Evolutionary conservation across 1,140 invertebrate genomes (phyloP).

Genomic region (Helicoverpa zea): DNA sequence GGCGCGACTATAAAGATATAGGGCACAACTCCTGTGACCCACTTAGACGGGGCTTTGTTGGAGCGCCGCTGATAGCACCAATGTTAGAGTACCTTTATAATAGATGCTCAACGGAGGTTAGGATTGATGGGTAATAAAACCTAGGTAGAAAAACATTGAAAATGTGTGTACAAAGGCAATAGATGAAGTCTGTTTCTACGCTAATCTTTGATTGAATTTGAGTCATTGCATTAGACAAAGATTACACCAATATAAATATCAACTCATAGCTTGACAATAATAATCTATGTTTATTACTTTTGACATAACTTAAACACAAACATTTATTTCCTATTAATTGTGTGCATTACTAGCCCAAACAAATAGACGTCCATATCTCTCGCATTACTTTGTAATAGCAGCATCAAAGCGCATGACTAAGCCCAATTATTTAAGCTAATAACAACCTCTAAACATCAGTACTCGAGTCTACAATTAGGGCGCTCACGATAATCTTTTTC

Average conservation of each 20-base stretch:
- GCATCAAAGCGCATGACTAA: constrained; percentile 9
- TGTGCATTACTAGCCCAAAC: too few species aligned
- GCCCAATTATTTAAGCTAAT: constrained; percentile 12
- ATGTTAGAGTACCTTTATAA: neutral
- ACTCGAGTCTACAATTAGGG: neutral
- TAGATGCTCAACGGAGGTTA: neutral
- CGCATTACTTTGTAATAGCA: neutral
- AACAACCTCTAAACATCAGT: constrained; percentile 4
- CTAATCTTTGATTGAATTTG: too few species aligned
- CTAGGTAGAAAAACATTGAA: too few species aligned
- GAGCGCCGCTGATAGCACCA: neutral
- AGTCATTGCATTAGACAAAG: neutral
- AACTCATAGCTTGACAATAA: neutral
- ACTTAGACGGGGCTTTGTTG: constrained; percentile 6
- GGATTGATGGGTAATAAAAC: too few species aligned
- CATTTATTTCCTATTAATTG: neutral
- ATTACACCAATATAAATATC: neutral
- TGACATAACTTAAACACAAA: neutral
- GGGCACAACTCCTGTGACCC: constrained; percentile 34
- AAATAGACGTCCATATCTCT: too few species aligned
- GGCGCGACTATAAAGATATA: neutral
- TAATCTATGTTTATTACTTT: neutral
- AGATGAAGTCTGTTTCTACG: too few species aligned
- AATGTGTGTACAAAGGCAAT: too few species aligned
- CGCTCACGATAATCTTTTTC: constrained; percentile 23